Conservation (phyloP, 2,888 invertebrate genomes). For the Brachyptera risi region DNA sequence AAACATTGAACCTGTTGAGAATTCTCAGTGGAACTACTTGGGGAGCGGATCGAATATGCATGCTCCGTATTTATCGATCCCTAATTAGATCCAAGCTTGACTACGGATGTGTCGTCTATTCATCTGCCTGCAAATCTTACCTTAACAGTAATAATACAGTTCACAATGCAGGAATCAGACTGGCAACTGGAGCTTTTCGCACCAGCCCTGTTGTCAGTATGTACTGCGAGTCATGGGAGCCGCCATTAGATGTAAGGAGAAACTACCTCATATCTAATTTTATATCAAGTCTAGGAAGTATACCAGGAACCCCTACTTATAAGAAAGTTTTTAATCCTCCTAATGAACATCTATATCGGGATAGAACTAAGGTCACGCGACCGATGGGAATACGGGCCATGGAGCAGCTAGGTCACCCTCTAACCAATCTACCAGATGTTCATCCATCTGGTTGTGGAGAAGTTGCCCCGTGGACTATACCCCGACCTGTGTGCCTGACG, state of each 20-base stretch:
- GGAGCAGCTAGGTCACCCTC: not conserved
- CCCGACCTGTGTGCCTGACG: no score
- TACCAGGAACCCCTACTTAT: not conserved
- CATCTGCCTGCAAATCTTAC: not conserved
- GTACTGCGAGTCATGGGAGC: not conserved
- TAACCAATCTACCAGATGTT: not conserved
- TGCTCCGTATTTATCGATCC: constrained; percentile 7
- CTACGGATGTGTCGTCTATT: constrained; percentile 9
- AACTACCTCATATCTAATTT: not conserved
- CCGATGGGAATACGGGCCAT: not conserved
- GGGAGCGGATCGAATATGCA: constrained; percentile 12
- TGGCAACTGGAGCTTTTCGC: not conserved
- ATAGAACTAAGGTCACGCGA: not conserved
- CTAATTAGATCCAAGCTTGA: constrained; percentile 1
- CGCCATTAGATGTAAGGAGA: not conserved
- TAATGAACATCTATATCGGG: not conserved
- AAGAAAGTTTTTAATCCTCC: not conserved
- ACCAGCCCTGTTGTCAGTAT: constrained; percentile 11
- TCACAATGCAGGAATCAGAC: not conserved
- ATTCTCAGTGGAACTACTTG: not conserved
- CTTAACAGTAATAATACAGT: not conserved
- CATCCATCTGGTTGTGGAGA: not conserved
- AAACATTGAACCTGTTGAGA: constrained; percentile 11
- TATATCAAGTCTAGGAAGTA: not conserved
- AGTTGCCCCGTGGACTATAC: no score